Percentiles rank a stretch among this genome's conserved stretches.
phyloP scores from a whole-genome alignment of 1,140 invertebrate genomes.

The Drosophila kohkoa region DNA sequence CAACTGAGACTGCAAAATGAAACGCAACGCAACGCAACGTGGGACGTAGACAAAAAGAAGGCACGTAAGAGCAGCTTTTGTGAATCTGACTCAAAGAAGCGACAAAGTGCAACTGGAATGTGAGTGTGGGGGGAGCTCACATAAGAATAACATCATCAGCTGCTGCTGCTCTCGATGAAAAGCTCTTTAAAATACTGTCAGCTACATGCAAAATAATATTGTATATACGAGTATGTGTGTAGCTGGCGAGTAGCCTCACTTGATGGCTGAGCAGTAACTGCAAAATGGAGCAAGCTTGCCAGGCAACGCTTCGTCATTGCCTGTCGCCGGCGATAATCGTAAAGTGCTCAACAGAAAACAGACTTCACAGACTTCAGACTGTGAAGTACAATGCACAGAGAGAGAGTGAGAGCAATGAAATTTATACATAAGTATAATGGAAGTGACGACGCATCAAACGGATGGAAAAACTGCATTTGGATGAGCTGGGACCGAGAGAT shows the following conservation, averaged over 20 bases:
- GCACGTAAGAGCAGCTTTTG: slow-evolving; percentile 27
- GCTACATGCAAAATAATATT: slow-evolving; percentile 15
- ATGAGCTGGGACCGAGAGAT: not conserved
- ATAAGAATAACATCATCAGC: slow-evolving; percentile 18
- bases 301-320: slow-evolving; percentile 62
- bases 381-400: slow-evolving; percentile 42
- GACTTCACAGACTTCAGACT: slow-evolving; percentile 22
- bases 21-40: not conserved
- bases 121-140: too few species aligned
- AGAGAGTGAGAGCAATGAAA: slow-evolving; percentile 31
- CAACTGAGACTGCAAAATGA: not conserved
- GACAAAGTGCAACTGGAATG: slow-evolving; percentile 36
- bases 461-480: slow-evolving; percentile 18
- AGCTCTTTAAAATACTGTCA: slow-evolving; percentile 31
- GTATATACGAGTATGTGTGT: not conserved
- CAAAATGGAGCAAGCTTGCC: slow-evolving; percentile 51
- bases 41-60: slow-evolving; percentile 17
- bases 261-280: slow-evolving; percentile 6
- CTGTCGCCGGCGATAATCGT: slow-evolving; percentile 67
- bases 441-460: slow-evolving; percentile 46
- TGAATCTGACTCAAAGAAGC: slow-evolving; percentile 27
- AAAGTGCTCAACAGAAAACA: slow-evolving; percentile 65
- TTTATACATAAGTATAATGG: slow-evolving; percentile 35
- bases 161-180: slow-evolving; percentile 16
- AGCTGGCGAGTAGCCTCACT: not conserved